Base-by-base conservation (phyloP, 2,888 invertebrate species). In the Micropterix aruncella region DNA sequence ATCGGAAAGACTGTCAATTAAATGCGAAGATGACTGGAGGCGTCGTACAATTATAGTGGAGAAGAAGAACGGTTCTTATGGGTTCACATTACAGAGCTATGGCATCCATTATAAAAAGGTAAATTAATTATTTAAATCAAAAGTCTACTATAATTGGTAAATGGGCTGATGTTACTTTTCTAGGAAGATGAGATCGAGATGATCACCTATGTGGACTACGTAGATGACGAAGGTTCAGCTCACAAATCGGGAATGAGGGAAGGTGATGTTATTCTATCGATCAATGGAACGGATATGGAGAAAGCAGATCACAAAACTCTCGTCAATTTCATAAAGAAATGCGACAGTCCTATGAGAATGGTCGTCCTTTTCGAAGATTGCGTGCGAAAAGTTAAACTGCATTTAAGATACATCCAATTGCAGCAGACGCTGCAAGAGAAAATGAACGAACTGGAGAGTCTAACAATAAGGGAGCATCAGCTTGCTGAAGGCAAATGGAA, bases 291-390 rank as follows among this genome's bases (percentile, higher is more conserved):
- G 39, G 92, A 91, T 58, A 91, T 96, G 77, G 94, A 94, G 60
- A 83, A 87, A 54, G 86, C 89, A n/a, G 91, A 93, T 58, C 96
- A 96, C 64, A 83, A 88, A 58, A 82, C 88, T 42, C 75, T 96
- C 52, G 94, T 96, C n/a, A 80, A 80, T 55, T 90, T 88, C 57
- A 94, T 96, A 52, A 89, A 88, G 64, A 78, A 80, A 58, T 90
- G 92, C 67, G 90, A 90, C 58, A 74, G 85, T 16, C 76, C 89
- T 51, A 90, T 96, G 87, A 77, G 95, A 44, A 90, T 95, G 85
- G 94, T 95, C 18, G 95, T 96, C 12, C 77, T 95, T 36, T 95
- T 94, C 60, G 95, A 96, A 69, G 93, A 96, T 61, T 93, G 95
- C 57, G 93, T 94, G 1, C 77, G 90, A 48, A 96, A 95, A 75